Evolutionary conservation across 2,113 vertebrate genomes (phyloP).

Genomic region (Aspiorhynchus laticeps): DNA sequence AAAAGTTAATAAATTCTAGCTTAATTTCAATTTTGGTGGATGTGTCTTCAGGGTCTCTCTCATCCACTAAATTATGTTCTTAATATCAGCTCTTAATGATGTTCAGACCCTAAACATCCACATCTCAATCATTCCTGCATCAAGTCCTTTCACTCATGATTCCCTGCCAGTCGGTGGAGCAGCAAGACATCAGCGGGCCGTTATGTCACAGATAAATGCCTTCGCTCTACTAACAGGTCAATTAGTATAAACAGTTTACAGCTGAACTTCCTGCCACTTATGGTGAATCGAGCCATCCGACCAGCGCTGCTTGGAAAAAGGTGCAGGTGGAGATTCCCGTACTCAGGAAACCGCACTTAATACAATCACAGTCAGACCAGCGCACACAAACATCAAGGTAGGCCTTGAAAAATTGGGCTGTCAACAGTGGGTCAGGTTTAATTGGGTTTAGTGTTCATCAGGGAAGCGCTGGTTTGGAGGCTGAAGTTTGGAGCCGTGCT

Average conservation of each 20-base stretch:
- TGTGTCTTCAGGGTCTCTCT: not conserved
- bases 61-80: not conserved
- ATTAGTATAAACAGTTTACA: constrained; percentile 71
- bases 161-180: constrained; percentile 32
- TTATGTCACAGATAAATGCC: constrained; percentile 54
- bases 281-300: constrained; percentile 55
- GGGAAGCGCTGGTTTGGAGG: constrained; percentile 50
- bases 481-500: constrained; percentile 55
- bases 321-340: constrained; percentile 69
- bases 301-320: constrained; percentile 66
- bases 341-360: constrained; percentile 71
- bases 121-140: constrained; percentile 6
- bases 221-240: constrained; percentile 67
- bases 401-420: constrained; percentile 62
- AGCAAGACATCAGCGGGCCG: constrained; percentile 23
- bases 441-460: constrained; percentile 68
- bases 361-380: constrained; percentile 60
- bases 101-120: constrained; percentile 27
- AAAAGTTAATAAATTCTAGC: too few species aligned
- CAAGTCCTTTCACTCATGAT: not conserved
- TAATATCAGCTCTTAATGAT: not conserved
- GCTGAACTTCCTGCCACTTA: constrained; percentile 72
- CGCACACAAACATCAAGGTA: constrained; percentile 50
- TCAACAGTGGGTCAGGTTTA: constrained; percentile 59
- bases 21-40: too few species aligned